A percentile compares a stretch with the other conserved stretches of the same genome.
Evolutionary conservation across 2,888 invertebrate species (phyloP).

Genomic region (Glaucopsyche alexis): DNA sequence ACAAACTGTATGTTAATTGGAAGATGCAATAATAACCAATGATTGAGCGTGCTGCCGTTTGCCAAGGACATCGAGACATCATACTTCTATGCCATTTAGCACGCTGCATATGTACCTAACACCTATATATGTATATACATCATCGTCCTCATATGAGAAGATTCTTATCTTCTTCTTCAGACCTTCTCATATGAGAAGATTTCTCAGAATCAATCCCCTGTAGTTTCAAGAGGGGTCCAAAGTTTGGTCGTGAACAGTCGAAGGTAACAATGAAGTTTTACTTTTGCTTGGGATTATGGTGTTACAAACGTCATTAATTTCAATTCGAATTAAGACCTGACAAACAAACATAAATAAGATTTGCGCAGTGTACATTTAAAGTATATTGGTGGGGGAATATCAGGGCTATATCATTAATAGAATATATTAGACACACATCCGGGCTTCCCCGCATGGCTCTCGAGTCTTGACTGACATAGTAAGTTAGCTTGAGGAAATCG

Average conservation of each 20-base stretch:
- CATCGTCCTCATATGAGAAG: too few species aligned
- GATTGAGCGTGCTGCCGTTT: background rate
- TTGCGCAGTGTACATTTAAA: background rate
- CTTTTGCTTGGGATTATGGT: too few species aligned
- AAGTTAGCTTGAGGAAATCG: background rate
- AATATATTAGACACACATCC: background rate
- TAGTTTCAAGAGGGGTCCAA: too few species aligned
- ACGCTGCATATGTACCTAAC: background rate
- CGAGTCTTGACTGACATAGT: background rate
- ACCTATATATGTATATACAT: too few species aligned
- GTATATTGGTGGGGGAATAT: background rate
- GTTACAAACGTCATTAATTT: too few species aligned
- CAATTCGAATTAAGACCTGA: too few species aligned
- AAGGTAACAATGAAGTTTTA: too few species aligned
- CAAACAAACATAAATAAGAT: too few species aligned
- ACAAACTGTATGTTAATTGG: constrained; percentile 4
- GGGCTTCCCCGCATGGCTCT: background rate
- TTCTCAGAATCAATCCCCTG: too few species aligned
- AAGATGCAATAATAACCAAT: constrained; percentile 5
- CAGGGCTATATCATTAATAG: background rate
- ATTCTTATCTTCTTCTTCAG: too few species aligned
- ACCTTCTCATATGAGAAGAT: too few species aligned
- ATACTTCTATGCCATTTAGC: background rate
- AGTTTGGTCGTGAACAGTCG: too few species aligned
- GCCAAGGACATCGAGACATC: background rate